Evolutionary conservation across 2,888 invertebrate species (phyloP), one percentile per base, ranked within the genome.

Genomic region (Drosophila meridionalis): DNA sequence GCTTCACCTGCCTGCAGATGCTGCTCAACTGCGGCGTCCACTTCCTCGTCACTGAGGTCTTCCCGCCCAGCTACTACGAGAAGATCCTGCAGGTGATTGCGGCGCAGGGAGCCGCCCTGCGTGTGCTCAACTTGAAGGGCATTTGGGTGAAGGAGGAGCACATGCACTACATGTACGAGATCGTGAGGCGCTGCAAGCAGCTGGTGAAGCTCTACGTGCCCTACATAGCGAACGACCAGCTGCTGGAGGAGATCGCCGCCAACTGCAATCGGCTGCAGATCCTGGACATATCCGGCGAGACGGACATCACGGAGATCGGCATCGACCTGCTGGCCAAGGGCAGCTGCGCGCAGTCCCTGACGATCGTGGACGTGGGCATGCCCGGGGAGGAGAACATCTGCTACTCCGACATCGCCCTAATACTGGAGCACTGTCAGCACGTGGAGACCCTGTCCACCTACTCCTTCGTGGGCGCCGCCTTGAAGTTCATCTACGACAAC

Each of bases 101-200:
- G 6, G 94, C 94, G 30, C 95, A 95, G 92, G 96, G 96, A 8
- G 94, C 93, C 8, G 95, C 95, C 38, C 87, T 96, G 78, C 94
- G 95, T 52, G 93, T 95, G 42, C 94, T 96, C 60, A 96, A 96
- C 92, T 92, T 96, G 66, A 96, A 96, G 93, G 96, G 96, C 14
- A 95, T 96, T 40, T 96, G 96, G 96, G 95, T 95, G 48, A 95
- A 95, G 91, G 96, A 95, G 60, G 96, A 96, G 76, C 95, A 95
- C 81, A 94, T 96, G 84, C 93, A 94, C 66, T 94, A 95, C 12
- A 94, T 96, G 93, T 95, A 94, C 73, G 93, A 95, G 36, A 92
- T 96, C 36, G 94, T 96, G 8, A 94, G 94, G 79, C 95, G 95
- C 80, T 93, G 95, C 55, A 94, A 93, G n/a, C 93, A 95, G 83